These are phyloP conservation scores for Melitaea cinxia DNA, from an alignment of 1,140 invertebrate genomes.

Conservation along the genomic window DNA sequence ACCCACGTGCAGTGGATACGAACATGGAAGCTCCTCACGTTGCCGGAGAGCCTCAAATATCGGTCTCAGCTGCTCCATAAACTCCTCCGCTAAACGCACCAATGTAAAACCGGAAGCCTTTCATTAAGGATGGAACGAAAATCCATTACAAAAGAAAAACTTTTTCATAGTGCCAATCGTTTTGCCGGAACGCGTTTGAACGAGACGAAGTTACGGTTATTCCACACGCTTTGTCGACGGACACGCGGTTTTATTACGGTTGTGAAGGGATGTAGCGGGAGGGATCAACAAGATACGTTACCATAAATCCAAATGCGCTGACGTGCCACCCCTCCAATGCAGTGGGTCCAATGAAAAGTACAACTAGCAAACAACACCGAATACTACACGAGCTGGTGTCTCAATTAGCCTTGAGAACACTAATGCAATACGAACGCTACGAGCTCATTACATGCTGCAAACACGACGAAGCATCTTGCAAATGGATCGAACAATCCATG, in stretches of 20 bases:
- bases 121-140: slow-evolving; percentile 66
- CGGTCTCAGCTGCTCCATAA: slow-evolving; percentile 95
- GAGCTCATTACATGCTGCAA: slow-evolving; percentile 76
- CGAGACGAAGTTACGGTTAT: slow-evolving; percentile 59
- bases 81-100: slow-evolving; percentile 91
- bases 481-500: slow-evolving; percentile 71
- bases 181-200: slow-evolving; percentile 60
- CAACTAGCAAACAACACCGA: slow-evolving; percentile 78
- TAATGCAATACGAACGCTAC: slow-evolving; percentile 79
- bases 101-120: slow-evolving; percentile 75
- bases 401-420: slow-evolving; percentile 75
- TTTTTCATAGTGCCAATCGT: slow-evolving; percentile 79
- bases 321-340: slow-evolving; percentile 80
- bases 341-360: slow-evolving; percentile 72
- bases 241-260: slow-evolving; percentile 60
- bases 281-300: slow-evolving; percentile 74
- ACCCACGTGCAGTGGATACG: slow-evolving; percentile 92
- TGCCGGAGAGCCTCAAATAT: slow-evolving; percentile 95
- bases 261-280: slow-evolving; percentile 71
- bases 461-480: slow-evolving; percentile 72
- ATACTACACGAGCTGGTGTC: slow-evolving; percentile 77
- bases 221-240: slow-evolving; percentile 67
- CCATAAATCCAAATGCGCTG: slow-evolving; percentile 73
- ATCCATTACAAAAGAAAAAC: slow-evolving; percentile 51
- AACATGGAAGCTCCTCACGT: slow-evolving; percentile 92